These are phyloP conservation scores for Malaclemys terrapin DNA, from an alignment of 2,113 vertebrate genomes.

Conservation along the genomic window DNA sequence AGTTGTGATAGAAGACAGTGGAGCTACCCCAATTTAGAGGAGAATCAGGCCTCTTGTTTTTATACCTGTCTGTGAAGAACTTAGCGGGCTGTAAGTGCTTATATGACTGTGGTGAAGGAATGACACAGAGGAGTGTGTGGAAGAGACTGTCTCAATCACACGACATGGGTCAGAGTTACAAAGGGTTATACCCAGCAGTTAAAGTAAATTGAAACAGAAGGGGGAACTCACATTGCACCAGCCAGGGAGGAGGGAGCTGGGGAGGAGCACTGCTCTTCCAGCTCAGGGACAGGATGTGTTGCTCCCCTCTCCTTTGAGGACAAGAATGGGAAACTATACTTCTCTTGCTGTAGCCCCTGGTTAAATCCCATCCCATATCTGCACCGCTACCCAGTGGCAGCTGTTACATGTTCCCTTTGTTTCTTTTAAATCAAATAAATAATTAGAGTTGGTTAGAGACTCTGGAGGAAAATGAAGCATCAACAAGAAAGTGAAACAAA, in stretches of 20 bases:
- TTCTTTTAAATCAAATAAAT: not conserved
- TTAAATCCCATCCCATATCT: not conserved
- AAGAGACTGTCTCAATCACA: not conserved
- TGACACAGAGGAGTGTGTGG: not conserved
- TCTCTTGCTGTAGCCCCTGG: not conserved
- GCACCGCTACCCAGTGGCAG: not conserved
- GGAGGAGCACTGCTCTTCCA: not conserved
- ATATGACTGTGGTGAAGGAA: not conserved
- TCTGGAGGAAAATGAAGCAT: constrained; percentile 35
- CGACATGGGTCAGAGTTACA: not conserved
- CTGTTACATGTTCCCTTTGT: rapidly evolving
- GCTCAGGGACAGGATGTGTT: not conserved
- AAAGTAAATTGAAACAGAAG: not conserved
- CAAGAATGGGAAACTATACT: not conserved
- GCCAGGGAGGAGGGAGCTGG: no score
- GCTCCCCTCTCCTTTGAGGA: not conserved
- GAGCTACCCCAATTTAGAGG: not conserved
- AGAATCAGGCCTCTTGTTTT: not conserved
- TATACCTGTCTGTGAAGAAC: not conserved
- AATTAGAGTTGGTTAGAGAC: not conserved
- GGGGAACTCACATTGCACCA: not conserved
- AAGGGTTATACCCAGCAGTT: not conserved
- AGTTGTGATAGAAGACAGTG: not conserved
- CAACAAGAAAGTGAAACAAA: constrained; percentile 58
- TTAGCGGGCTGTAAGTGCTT: not conserved